Percentiles rank a stretch among this genome's conserved stretches.
phyloP scores from a whole-genome alignment of 1,140 invertebrate species.

The Heliothis virescens region DNA sequence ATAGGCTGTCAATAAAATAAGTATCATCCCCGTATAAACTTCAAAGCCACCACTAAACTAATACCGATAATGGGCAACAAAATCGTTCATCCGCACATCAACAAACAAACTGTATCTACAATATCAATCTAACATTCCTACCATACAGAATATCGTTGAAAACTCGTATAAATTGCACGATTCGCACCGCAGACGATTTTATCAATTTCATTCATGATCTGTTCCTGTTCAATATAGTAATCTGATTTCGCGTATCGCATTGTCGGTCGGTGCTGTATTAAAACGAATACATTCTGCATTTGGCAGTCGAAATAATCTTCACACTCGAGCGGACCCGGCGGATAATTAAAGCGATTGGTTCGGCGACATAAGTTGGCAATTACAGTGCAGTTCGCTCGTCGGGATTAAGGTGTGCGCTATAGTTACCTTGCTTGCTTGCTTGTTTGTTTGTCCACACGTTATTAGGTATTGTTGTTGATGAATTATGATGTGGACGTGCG shows the following conservation, averaged over 20 bases:
- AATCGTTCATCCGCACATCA: not conserved
- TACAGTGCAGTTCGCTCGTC: slow-evolving; percentile 67
- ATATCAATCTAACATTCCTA: slow-evolving; percentile 43
- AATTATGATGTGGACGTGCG: slow-evolving; percentile 7
- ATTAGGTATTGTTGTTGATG: slow-evolving; percentile 26
- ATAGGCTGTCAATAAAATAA: not conserved
- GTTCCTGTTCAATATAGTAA: slow-evolving; percentile 76
- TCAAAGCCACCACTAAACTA: not conserved
- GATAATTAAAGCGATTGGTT: slow-evolving; percentile 80
- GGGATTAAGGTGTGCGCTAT: slow-evolving; percentile 64
- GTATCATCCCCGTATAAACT: not conserved
- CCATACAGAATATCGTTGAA: slow-evolving; percentile 39
- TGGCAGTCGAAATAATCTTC: slow-evolving; percentile 81
- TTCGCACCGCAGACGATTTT: slow-evolving; percentile 72
- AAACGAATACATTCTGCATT: slow-evolving; percentile 73
- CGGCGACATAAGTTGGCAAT: slow-evolving; percentile 81
- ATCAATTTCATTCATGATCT: slow-evolving; percentile 76
- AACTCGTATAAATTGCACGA: slow-evolving; percentile 62
- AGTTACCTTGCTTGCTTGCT: not conserved
- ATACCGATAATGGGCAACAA: slow-evolving; percentile 16
- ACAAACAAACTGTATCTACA: slow-evolving; percentile 27
- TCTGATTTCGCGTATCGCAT: slow-evolving; percentile 73
- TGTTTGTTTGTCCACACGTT: not conserved
- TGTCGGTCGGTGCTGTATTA: slow-evolving; percentile 68
- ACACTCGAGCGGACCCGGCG: slow-evolving; percentile 67